Evolutionary conservation across 1,140 invertebrate species (phyloP).

Genomic region (Apis florea): DNA sequence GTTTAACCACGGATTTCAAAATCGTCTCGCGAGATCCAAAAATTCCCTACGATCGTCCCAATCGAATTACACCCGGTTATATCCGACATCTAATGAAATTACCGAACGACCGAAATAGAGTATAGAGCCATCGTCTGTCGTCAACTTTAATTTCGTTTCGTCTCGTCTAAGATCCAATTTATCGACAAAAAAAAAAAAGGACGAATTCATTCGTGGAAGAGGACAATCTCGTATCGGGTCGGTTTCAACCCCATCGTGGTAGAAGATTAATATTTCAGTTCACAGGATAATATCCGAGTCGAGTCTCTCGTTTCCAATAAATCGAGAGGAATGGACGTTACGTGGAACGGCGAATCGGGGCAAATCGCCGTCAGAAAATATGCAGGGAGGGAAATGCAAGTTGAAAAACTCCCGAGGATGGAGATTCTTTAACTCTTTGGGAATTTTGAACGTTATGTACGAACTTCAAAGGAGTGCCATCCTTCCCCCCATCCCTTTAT

Average conservation of each 20-base stretch:
- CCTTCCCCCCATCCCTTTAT: constrained; percentile 1
- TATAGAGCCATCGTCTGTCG: background rate
- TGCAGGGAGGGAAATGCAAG: constrained; percentile 32
- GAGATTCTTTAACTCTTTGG: constrained; percentile 27
- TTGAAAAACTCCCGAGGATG: constrained; percentile 14
- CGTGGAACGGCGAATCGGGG: background rate
- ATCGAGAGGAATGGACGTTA: constrained; percentile 23
- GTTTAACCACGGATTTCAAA: background rate
- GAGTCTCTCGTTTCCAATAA: constrained; percentile 32
- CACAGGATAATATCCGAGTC: background rate
- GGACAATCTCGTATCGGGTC: too few relatives aligned
- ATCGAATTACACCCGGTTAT: background rate
- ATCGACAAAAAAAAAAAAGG: constrained; percentile 5
- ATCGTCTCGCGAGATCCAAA: background rate
- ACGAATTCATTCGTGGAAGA: constrained; percentile 12
- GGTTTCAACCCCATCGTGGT: background rate
- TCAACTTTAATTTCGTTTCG: background rate
- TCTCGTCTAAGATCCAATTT: background rate
- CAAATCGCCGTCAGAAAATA: background rate
- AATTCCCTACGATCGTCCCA: background rate
- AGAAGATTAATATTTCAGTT: constrained; percentile 36
- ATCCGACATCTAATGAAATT: background rate
- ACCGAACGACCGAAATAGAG: background rate
- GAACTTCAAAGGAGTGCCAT: constrained; percentile 42
- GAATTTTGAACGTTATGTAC: constrained; percentile 43